These are phyloP conservation scores for Mnemiopsis leidyi DNA, from an alignment of 37 sponge, comb jelly and placozoan genomes.

Conservation along the genomic window DNA sequence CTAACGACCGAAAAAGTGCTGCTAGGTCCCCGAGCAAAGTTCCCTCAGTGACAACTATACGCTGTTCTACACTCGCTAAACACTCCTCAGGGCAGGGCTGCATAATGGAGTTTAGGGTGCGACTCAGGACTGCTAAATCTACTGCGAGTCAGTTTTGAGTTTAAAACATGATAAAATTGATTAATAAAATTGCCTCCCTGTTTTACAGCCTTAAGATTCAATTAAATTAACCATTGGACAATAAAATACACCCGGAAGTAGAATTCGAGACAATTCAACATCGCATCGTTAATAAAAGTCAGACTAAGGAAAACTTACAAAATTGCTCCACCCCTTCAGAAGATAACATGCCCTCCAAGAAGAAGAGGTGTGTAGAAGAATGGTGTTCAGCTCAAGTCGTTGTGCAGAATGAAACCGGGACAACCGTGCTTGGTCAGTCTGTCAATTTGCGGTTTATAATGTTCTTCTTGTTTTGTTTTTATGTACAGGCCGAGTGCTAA, in stretches of 20 bases:
- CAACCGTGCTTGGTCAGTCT: not conserved
- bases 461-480: no score
- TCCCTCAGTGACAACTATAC: not conserved
- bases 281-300: no score
- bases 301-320: no score
- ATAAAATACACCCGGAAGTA: no score
- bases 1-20: not conserved
- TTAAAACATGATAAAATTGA: no score
- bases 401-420: slow-evolving; percentile 8
- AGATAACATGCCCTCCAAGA: slow-evolving; percentile 6
- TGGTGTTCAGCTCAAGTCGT: slow-evolving; percentile 9
- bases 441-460: no score
- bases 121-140: not conserved
- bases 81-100: not conserved
- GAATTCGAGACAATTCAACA: no score
- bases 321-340: not conserved
- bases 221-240: no score
- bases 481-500: no score
- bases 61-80: not conserved
- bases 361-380: slow-evolving; percentile 29
- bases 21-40: not conserved
- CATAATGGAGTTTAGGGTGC: slow-evolving; percentile 6
- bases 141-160: not conserved
- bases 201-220: no score
- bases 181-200: no score